A percentile compares a stretch with the other conserved stretches of the same genome.
Evolutionary conservation across 2,113 vertebrate species (phyloP).

Genomic region (Geococcyx californianus): DNA sequence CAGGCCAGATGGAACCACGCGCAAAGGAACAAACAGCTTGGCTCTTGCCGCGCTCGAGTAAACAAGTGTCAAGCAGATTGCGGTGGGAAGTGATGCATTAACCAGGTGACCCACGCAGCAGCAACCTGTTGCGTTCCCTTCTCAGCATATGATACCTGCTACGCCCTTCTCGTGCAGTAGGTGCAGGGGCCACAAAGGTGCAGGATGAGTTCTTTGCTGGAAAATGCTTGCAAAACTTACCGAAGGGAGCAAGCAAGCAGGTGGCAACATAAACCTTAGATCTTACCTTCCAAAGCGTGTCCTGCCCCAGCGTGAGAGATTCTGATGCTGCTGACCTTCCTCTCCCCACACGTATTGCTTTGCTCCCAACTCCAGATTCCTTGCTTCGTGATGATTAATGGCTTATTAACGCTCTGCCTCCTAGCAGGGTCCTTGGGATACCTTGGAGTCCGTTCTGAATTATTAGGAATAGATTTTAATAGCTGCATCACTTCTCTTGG

Average conservation of each 20-base stretch:
- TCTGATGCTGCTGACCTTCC: not conserved
- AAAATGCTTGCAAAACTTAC: too few species aligned
- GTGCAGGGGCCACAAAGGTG: not conserved
- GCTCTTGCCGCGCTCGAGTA: not conserved
- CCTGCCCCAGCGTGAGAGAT: not conserved
- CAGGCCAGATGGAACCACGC: not conserved
- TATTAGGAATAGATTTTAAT: not conserved
- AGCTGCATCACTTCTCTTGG: not conserved
- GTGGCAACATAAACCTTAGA: not conserved
- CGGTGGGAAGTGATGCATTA: not conserved
- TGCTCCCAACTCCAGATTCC: not conserved
- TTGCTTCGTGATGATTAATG: not conserved
- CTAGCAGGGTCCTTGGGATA: not conserved
- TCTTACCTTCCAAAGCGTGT: not conserved
- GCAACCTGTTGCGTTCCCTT: not conserved
- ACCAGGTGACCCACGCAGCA: not conserved
- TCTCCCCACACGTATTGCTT: rapidly evolving
- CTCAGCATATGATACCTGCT: not conserved
- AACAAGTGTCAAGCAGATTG: conserved; percentile 1
- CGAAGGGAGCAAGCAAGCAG: not conserved
- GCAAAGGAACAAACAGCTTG: not conserved
- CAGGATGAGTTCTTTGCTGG: not conserved
- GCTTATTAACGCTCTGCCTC: not conserved
- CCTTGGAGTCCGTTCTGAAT: not conserved
- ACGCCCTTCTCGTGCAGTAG: not conserved